Percentiles rank a stretch among this genome's conserved stretches.
These are phyloP conservation scores for Podarcis muralis DNA, from an alignment of 2,113 vertebrate species.

Conservation along the genomic window DNA sequence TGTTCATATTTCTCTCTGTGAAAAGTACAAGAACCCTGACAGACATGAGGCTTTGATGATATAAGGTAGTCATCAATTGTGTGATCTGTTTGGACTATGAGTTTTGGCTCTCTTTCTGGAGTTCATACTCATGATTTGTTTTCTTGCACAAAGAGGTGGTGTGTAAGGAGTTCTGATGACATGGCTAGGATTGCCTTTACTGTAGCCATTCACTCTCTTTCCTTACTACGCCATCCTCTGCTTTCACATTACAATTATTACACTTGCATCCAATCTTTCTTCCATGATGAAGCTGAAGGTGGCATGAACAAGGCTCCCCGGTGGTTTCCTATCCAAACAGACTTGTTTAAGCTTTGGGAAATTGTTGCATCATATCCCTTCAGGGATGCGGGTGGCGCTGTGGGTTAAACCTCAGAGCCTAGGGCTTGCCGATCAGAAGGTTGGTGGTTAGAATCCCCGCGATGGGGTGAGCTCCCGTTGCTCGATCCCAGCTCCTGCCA, in stretches of 20 bases:
- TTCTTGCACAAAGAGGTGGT: background rate
- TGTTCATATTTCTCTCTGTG: background rate
- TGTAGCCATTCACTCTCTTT: background rate
- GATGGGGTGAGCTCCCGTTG: too few species aligned
- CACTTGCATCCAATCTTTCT: background rate
- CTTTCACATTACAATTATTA: too few species aligned
- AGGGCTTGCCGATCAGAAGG: too few species aligned
- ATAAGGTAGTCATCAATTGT: background rate
- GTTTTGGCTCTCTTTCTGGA: background rate
- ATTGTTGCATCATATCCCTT: too few species aligned
- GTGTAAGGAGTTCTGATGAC: background rate
- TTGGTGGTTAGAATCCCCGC: too few species aligned
- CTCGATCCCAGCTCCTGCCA: too few species aligned
- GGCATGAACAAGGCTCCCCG: background rate
- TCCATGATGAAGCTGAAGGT: too few species aligned
- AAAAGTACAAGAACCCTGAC: background rate
- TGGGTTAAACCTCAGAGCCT: too few species aligned
- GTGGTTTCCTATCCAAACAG: background rate
- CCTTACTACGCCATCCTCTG: background rate
- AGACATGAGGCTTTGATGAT: background rate
- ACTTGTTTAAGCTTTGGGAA: too few species aligned
- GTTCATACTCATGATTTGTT: background rate
- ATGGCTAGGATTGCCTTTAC: background rate
- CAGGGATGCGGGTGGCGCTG: too few species aligned
- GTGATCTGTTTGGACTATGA: background rate